Evolutionary conservation across 2,113 vertebrate genomes (phyloP).

Genomic region (human): GRCh38 chr7:82959501-82960000

Average conservation of each 20-base stretch:
- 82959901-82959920: background rate
- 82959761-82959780: background rate
- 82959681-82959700: background rate
- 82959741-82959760: background rate
- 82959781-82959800: background rate
- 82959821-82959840: background rate
- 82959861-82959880: background rate
- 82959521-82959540: conserved; percentile 26
- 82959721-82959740: background rate
- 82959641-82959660: background rate
- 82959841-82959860: background rate
- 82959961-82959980: background rate
- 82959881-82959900: background rate
- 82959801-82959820: background rate
- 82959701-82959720: background rate
- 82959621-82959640: background rate
- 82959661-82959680: background rate
- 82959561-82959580: conserved; percentile 12
- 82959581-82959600: background rate
- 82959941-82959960: background rate
- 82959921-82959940: background rate
- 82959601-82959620: background rate
- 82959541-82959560: background rate
- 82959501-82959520: background rate
- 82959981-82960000: background rate